Percentiles rank a stretch among this genome's conserved stretches.
These are phyloP conservation scores for Phalanger gymnotis DNA, from an alignment of 2,797 vertebrate genomes.

Conservation along the genomic window DNA sequence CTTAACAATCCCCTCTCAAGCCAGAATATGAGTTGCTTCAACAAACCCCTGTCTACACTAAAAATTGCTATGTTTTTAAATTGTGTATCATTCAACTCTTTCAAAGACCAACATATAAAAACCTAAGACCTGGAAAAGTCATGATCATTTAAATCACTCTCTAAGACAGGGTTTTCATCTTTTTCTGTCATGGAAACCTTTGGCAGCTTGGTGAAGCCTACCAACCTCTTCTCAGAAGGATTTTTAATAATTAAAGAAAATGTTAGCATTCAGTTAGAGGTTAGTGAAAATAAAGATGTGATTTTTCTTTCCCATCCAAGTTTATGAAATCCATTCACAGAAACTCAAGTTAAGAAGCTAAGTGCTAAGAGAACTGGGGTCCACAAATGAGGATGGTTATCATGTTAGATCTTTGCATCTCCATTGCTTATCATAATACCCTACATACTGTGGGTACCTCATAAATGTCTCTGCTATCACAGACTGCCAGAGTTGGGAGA, in stretches of 20 bases:
- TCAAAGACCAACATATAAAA: background rate
- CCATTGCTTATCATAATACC: too few relatives aligned
- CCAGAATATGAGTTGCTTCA: background rate
- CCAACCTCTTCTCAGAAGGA: background rate
- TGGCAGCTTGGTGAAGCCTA: background rate
- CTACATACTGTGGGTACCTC: background rate
- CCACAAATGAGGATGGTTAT: background rate
- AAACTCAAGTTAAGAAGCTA: background rate
- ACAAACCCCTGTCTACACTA: background rate
- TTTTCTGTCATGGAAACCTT: background rate
- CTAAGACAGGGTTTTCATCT: background rate
- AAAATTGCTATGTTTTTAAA: background rate
- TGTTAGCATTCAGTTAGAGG: background rate
- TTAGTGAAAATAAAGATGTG: too few relatives aligned
- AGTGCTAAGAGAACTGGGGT: background rate
- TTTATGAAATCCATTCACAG: background rate
- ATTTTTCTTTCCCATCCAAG: background rate
- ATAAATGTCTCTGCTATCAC: background rate
- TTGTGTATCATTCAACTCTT: background rate
- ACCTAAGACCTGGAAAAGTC: background rate
- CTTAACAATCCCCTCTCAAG: background rate
- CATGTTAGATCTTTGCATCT: background rate
- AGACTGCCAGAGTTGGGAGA: background rate
- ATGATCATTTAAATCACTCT: background rate
- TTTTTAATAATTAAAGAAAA: background rate